Conservation (phyloP, 2,113 vertebrate species). For the Engraulis encrasicolus region DNA sequence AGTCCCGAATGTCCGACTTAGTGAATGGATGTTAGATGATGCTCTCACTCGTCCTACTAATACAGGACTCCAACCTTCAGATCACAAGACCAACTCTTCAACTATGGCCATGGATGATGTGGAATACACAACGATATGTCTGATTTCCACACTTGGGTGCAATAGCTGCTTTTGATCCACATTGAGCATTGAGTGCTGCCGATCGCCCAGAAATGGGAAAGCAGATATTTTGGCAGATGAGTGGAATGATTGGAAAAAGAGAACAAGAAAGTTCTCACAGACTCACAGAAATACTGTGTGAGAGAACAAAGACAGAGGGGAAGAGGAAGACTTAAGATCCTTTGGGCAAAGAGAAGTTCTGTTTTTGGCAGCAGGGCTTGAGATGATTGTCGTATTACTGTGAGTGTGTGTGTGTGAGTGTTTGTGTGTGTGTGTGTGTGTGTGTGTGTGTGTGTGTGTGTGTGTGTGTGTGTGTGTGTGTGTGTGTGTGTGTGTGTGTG, state of each 20-base stretch:
- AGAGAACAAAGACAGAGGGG: background rate
- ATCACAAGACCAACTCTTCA: no score
- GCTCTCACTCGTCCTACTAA: no score
- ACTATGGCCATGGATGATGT: no score
- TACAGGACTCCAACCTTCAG: no score
- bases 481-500: slow-evolving; percentile 36
- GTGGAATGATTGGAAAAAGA: background rate
- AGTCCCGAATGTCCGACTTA: no score
- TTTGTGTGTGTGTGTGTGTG: background rate
- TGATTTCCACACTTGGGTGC: background rate
- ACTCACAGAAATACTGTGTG: background rate
- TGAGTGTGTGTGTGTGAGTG: no score
- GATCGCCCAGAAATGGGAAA: background rate
- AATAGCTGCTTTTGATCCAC: background rate
- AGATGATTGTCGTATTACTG: no score
- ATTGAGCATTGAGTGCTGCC: background rate
- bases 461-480: background rate
- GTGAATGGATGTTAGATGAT: no score
- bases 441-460: background rate
- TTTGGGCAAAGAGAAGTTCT: background rate
- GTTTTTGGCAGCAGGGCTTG: background rate
- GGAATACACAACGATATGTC: background rate
- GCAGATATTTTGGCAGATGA: background rate
- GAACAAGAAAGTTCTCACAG: slow-evolving; percentile 5
- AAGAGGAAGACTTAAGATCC: background rate